Evolutionary conservation across 1,140 invertebrate species (phyloP).

Genomic region (Hypsibius dujardini): DNA sequence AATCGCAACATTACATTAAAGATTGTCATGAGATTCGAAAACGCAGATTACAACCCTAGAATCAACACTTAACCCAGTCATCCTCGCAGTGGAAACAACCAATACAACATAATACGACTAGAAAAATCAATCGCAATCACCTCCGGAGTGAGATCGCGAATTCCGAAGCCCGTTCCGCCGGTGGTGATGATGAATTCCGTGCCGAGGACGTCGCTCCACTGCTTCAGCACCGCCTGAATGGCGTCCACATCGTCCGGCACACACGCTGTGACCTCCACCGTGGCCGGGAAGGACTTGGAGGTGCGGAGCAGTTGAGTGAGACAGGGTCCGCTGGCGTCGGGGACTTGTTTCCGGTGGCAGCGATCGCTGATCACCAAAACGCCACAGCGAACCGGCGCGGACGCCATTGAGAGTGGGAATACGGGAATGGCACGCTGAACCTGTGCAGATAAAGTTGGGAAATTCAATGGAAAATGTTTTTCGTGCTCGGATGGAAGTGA

Average conservation of each 20-base stretch:
- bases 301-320: slow-evolving; percentile 33
- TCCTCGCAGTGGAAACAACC: no score
- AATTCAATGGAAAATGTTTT: no score
- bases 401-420: no score
- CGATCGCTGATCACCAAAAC: slow-evolving; percentile 44
- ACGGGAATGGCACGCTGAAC: no score
- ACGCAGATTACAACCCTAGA: not conserved
- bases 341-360: slow-evolving; percentile 37
- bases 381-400: not conserved
- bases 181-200: slow-evolving; percentile 63
- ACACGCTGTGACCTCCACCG: slow-evolving; percentile 29
- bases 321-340: slow-evolving; percentile 43
- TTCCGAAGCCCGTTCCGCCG: slow-evolving; percentile 77
- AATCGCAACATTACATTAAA: no score
- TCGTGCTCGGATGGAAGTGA: no score
- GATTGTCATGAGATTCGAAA: no score
- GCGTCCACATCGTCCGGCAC: slow-evolving; percentile 34
- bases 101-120: no score
- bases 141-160: slow-evolving; percentile 82
- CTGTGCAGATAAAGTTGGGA: no score
- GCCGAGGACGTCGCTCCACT: slow-evolving; percentile 35
- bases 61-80: no score
- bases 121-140: slow-evolving; percentile 34
- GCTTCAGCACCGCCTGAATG: slow-evolving; percentile 40
- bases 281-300: slow-evolving; percentile 25